A percentile compares a stretch with the other conserved stretches of the same genome.
Conservation (phyloP, 2,113 vertebrate species). For the Noctilio leporinus region DNA sequence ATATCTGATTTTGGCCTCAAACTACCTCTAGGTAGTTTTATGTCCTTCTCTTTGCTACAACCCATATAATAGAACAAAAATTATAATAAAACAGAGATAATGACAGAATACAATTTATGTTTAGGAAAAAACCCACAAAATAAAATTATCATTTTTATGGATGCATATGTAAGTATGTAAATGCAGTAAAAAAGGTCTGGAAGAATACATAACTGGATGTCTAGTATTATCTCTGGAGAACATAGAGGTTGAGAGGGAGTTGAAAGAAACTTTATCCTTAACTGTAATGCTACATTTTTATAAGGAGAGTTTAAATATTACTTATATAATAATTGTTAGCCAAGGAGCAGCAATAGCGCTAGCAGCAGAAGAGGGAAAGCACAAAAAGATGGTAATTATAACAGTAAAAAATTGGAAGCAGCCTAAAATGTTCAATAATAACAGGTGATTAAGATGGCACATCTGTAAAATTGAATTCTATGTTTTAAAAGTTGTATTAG, state of each 20-base stretch:
- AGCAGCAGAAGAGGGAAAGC: not conserved
- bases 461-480: not conserved
- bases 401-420: not conserved
- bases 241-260: not conserved
- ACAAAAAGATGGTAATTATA: not conserved
- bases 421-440: not conserved
- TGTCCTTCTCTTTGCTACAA: not conserved
- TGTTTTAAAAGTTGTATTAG: not conserved
- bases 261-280: constrained; percentile 31
- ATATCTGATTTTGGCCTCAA: constrained; percentile 14
- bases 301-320: not conserved
- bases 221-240: not conserved
- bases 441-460: not conserved
- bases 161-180: not conserved
- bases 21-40: constrained; percentile 25
- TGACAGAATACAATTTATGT: not conserved
- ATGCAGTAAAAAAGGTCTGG: not conserved
- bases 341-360: not conserved
- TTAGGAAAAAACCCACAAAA: not conserved
- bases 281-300: not conserved
- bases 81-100: constrained; percentile 1
- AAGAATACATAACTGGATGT: not conserved
- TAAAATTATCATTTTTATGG: constrained; percentile 12
- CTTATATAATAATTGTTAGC: constrained; percentile 7
- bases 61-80: not conserved